Base-by-base conservation (phyloP, 1,140 invertebrate species). In the Hirudo medicinalis region DNA sequence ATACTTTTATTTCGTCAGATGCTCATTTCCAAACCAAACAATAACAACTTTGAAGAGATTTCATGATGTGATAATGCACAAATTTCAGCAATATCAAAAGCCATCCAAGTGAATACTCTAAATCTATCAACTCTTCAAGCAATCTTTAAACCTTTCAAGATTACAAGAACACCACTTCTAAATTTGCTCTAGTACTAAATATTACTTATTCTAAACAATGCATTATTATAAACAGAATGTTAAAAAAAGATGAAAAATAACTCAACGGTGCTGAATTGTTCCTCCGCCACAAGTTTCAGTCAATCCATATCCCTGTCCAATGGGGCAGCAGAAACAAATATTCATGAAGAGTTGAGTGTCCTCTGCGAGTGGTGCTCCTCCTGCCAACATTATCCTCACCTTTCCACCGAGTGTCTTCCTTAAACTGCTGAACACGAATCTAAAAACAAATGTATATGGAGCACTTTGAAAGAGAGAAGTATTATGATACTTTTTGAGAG, bases 241-340 rank as follows among this genome's bases (percentile, higher is more conserved):
- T 54, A 70, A 13, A n/a, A 69, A 29, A 36, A 57, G 15, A 67
- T 17, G 85, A n/a, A 13, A 63, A 68, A 63, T 85, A 83, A 36
- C 22, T 22, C 17, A 84, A 88, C 88, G 82, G 79, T 93, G 89
- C 86, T 91, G 90, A 71, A 95, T 89, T 22, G 91, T 90, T 36
- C 91, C 92, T 78, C 90, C 92, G 4, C 92, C 94, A 76, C 90
- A 90, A 17, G 94, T 97, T 86, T 99, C 95, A 1, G 96, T 99
- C 53, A 98, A 86, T 13, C 95, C 96, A 83, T 99, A 99, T 66
- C 95, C 96, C 80, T 95, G 92, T 67, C 91, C 87, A 29, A 98
- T 87, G 63, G 89, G 88, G 60, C 90, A 88, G 79, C 92, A 96
- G 29, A 99, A 86, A 79, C 92, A 95, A 72, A 91, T 88, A 79